Base-by-base conservation (phyloP, 35 echinoderm and acorn worm genomes). In the Heliocidaris tuberculata region DNA sequence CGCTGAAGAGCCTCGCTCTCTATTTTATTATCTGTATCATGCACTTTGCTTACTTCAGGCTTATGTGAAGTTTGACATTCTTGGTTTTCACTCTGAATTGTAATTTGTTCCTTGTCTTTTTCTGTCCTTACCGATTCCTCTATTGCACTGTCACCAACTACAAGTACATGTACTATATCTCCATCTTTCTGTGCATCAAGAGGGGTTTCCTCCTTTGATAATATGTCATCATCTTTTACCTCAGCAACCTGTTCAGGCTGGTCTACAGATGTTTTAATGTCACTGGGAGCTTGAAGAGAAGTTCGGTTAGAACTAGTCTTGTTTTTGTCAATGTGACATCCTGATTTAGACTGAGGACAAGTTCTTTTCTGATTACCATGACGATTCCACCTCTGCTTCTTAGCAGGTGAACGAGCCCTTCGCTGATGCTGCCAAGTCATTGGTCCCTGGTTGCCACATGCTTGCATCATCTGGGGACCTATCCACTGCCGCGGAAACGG, bases 381-480 rank as follows among this genome's bases (percentile, higher is more conserved):
- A 31, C 19, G 31, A 89, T 48, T 89, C 87, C 87, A 47, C 47
- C 29, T 89, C 12, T 32, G 87, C 87, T 32, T 89, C 87, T 89
- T 32, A 47, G 87, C 17, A 19, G 87, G 31, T n/a, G 87, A 32
- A 9, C 19, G 87, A 47, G 87, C 87, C 31, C 31, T 42, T 13
- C 35, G 87, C 15, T 16, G 70, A 85, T 85, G n/a, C 1, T 47
- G 17, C 32, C 19, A 7, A 47, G 17, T 24, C 31, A 15, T 89
- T 2, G 87, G 87, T 48, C 47, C 87, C 87, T 48, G 31, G 47
- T 89, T 32, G 29, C 17, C 31, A 32, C 2, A 24, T 27, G 29
- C 87, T 89, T 89, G 87, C 87, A 89, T 89, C 87, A 89, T 89
- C 87, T 89, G 87, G 19, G 87, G 87, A 32, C 31, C 47, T 27